These are phyloP conservation scores for Apodemus agrarius DNA, from an alignment of 2,797 vertebrate genomes.

Conservation along the genomic window DNA sequence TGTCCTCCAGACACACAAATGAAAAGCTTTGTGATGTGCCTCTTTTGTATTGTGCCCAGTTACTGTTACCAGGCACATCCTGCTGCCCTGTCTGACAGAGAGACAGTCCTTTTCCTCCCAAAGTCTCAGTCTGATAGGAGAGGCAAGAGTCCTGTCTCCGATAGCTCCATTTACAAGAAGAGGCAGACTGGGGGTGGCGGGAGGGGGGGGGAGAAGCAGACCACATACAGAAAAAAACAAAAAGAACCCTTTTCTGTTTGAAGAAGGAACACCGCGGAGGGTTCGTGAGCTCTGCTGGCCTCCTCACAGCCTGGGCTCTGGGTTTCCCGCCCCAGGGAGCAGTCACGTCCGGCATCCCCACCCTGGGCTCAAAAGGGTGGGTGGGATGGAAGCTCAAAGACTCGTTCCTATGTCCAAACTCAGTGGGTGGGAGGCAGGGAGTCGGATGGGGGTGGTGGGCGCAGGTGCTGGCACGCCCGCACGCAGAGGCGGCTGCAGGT, in stretches of 20 bases:
- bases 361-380: not conserved
- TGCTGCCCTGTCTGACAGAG: not conserved
- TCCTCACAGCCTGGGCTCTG: not conserved
- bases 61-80: not conserved
- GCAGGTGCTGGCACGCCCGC: no score
- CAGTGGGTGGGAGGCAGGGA: no score
- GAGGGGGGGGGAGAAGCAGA: not conserved
- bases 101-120: not conserved
- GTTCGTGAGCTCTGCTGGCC: not conserved
- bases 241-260: not conserved
- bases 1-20: not conserved
- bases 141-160: not conserved
- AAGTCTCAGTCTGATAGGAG: not conserved
- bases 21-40: not conserved
- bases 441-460: rapidly evolving
- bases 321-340: not conserved
- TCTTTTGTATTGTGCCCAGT: slow-evolving; percentile 56
- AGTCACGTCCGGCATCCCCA: not conserved
- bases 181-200: not conserved
- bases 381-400: not conserved
- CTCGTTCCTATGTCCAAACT: not conserved
- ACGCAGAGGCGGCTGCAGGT: slow-evolving; percentile 77
- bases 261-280: not conserved
- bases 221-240: no score
- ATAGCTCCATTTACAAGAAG: not conserved